These are phyloP conservation scores for Nothocercus julius DNA, from an alignment of 2,113 vertebrate species.

Conservation along the genomic window DNA sequence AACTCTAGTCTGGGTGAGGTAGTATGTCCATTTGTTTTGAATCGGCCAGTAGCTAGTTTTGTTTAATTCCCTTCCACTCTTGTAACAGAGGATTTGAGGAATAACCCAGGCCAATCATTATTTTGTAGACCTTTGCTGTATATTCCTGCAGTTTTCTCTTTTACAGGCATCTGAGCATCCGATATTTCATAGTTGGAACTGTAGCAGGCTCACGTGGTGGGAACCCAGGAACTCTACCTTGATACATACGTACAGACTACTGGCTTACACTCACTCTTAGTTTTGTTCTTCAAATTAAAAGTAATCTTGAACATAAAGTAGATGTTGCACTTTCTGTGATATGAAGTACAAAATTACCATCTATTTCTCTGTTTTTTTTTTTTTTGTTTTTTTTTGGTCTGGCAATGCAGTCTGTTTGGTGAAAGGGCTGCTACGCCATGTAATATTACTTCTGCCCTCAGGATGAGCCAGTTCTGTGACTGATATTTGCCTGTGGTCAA, in stretches of 20 bases:
- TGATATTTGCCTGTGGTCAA: not conserved
- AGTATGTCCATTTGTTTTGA: not conserved
- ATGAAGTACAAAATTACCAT: not conserved
- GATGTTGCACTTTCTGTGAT: not conserved
- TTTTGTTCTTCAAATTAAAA: not conserved
- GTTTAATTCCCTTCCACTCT: not conserved
- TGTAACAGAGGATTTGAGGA: not conserved
- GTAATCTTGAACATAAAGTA: not conserved
- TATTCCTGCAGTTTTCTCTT: not conserved
- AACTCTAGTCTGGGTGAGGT: not conserved
- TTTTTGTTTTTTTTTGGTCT: not conserved
- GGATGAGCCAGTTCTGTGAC: not conserved
- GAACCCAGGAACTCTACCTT: not conserved
- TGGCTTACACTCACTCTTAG: not conserved
- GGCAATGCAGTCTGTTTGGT: not conserved
- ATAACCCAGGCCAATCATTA: not conserved
- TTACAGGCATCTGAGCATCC: not conserved
- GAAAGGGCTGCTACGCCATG: not conserved
- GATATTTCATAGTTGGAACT: not conserved
- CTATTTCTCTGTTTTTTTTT: not conserved
- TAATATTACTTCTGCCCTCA: not conserved
- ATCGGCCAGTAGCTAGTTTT: not conserved
- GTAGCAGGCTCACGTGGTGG: not conserved
- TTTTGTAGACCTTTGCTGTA: not conserved
- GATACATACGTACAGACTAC: not conserved